These are phyloP conservation scores for Macrosteles quadrilineatus DNA, from an alignment of 1,140 invertebrate genomes.

Conservation along the genomic window DNA sequence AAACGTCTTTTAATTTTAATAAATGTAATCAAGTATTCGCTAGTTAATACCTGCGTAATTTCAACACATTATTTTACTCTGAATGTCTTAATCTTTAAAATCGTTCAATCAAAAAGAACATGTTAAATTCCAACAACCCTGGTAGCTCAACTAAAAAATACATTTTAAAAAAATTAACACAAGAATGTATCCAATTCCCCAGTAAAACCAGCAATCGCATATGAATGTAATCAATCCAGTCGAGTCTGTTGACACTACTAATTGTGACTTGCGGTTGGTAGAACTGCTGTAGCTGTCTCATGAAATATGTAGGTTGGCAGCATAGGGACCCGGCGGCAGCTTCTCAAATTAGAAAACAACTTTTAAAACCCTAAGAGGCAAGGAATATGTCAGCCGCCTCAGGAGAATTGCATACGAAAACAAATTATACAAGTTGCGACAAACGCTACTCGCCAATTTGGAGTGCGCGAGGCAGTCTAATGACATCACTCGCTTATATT, in stretches of 20 bases:
- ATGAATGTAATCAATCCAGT: constrained; percentile 10
- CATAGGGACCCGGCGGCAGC: not conserved
- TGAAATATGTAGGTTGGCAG: constrained; percentile 11
- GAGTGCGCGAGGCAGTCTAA: not conserved
- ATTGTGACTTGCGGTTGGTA: not conserved
- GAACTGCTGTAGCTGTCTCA: not conserved
- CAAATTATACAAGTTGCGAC: constrained; percentile 22
- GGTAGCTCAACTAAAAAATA: too few species aligned
- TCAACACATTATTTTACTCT: too few species aligned
- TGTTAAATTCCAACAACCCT: too few species aligned
- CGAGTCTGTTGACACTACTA: constrained; percentile 16
- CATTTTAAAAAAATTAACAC: too few species aligned
- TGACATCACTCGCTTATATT: not conserved
- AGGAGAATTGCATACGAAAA: not conserved
- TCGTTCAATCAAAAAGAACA: too few species aligned
- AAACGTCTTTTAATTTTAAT: too few species aligned
- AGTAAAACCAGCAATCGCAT: too few species aligned
- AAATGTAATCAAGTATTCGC: too few species aligned
- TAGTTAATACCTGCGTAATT: too few species aligned
- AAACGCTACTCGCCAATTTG: not conserved
- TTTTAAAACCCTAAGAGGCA: constrained; percentile 26
- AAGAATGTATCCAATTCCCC: too few species aligned
- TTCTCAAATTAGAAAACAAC: constrained; percentile 21
- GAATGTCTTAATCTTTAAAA: too few species aligned
- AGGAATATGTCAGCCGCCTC: constrained; percentile 19